Evolutionary conservation across 2,797 vertebrate genomes (phyloP).

Genomic region (Atherinosoma microstoma): DNA sequence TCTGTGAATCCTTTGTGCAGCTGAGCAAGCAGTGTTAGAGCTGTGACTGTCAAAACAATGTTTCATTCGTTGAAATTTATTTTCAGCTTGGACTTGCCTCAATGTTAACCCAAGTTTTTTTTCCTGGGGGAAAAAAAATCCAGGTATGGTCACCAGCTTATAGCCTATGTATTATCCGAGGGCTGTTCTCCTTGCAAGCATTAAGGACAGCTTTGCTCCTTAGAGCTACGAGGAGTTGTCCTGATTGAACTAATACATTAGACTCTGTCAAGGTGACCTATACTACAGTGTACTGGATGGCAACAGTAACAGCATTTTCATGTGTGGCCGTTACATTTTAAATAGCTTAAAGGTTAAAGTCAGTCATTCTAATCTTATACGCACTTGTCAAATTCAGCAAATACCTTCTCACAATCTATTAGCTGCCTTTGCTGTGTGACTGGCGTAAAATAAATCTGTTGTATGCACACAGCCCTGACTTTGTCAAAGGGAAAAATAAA

Average conservation of each 20-base stretch:
- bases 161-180: constrained; percentile 49
- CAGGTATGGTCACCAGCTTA: constrained; percentile 28
- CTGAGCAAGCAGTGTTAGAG: constrained; percentile 71
- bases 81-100: constrained; percentile 36
- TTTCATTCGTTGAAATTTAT: constrained; percentile 39
- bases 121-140: neutral
- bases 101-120: constrained; percentile 30
- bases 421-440: neutral
- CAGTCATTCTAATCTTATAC: neutral
- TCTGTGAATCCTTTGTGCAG: constrained; percentile 66
- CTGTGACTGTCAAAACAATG: constrained; percentile 65
- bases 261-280: constrained; percentile 61
- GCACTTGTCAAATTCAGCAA: neutral
- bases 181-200: constrained; percentile 50
- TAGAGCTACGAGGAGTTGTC: constrained; percentile 23
- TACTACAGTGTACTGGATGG: neutral
- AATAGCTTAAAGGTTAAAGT: neutral
- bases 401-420: neutral
- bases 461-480: neutral
- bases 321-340: constrained; percentile 6
- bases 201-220: constrained; percentile 50
- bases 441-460: neutral
- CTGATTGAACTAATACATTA: constrained; percentile 63
- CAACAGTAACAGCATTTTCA: constrained; percentile 6
- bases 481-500: neutral